Evolutionary conservation across 2,113 vertebrate genomes (phyloP).

Genomic region (Callaeas wilsoni): DNA sequence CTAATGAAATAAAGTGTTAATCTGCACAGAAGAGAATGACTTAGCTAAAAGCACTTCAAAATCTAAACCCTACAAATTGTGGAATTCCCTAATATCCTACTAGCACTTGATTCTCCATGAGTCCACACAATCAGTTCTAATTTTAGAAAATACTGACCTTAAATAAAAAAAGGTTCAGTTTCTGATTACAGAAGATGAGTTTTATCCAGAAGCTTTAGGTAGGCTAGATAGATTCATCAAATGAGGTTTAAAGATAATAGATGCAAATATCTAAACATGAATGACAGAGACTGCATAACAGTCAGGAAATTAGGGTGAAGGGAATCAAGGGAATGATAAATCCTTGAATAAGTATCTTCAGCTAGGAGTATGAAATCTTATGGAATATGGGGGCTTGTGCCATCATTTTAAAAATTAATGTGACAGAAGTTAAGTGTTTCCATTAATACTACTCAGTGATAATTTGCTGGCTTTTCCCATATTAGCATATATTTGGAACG

Average conservation of each 20-base stretch:
- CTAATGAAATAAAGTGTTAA: neutral
- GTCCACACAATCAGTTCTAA: neutral
- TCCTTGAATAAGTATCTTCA: neutral
- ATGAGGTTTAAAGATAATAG: slow-evolving; percentile 41
- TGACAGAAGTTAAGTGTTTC: slow-evolving; percentile 27
- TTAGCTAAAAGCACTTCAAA: neutral
- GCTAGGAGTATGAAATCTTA: neutral
- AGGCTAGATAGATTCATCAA: neutral
- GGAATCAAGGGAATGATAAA: slow-evolving; percentile 9
- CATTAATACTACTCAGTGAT: neutral
- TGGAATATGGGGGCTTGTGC: neutral
- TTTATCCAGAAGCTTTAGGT: neutral
- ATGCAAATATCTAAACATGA: slow-evolving; percentile 19
- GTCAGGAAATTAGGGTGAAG: neutral
- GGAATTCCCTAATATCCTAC: neutral
- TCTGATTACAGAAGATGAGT: neutral
- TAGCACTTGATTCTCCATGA: neutral
- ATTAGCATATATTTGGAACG: slow-evolving; percentile 1
- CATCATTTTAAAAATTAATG: slow-evolving; percentile 6
- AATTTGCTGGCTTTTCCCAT: neutral
- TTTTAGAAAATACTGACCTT: neutral
- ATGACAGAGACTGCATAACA: neutral
- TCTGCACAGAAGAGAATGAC: neutral
- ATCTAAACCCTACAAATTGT: neutral
- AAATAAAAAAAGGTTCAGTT: neutral